Percentiles rank a stretch among this genome's conserved stretches.
Evolutionary conservation across 1,140 invertebrate genomes (phyloP).

Genomic region (Monochamus saltuarius): DNA sequence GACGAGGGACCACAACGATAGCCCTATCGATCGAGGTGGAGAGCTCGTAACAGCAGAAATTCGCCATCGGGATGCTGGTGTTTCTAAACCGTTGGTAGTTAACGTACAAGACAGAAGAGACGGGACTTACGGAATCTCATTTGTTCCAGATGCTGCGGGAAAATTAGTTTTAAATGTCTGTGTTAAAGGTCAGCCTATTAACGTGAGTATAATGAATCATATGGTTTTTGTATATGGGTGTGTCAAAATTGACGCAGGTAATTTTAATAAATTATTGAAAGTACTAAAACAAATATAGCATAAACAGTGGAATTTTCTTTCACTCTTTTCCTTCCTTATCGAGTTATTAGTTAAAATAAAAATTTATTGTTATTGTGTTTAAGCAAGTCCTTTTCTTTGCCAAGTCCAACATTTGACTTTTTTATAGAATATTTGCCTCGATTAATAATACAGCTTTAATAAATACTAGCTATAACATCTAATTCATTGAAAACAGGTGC

Average conservation of each 20-base stretch:
- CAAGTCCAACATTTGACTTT: no score
- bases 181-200: slow-evolving; percentile 63
- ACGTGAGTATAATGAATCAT: slow-evolving; percentile 50
- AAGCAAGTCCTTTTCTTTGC: no score
- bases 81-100: slow-evolving; percentile 56
- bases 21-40: slow-evolving; percentile 57
- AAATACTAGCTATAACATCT: no score
- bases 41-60: slow-evolving; percentile 54
- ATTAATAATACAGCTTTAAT: no score
- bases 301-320: neutral
- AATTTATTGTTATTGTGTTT: no score
- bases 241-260: neutral
- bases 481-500: no score
- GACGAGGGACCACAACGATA: slow-evolving; percentile 58
- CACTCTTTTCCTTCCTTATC: no score
- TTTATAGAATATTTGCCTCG: no score
- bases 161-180: slow-evolving; percentile 60
- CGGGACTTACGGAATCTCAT: slow-evolving; percentile 61
- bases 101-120: slow-evolving; percentile 60
- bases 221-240: neutral
- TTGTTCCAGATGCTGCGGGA: slow-evolving; percentile 62
- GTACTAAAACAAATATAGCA: no score
- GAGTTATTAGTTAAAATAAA: no score
- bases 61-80: slow-evolving; percentile 52
- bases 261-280: no score